These are phyloP conservation scores for Phodopus roborovskii DNA, from an alignment of 2,113 vertebrate genomes.

Conservation along the genomic window DNA sequence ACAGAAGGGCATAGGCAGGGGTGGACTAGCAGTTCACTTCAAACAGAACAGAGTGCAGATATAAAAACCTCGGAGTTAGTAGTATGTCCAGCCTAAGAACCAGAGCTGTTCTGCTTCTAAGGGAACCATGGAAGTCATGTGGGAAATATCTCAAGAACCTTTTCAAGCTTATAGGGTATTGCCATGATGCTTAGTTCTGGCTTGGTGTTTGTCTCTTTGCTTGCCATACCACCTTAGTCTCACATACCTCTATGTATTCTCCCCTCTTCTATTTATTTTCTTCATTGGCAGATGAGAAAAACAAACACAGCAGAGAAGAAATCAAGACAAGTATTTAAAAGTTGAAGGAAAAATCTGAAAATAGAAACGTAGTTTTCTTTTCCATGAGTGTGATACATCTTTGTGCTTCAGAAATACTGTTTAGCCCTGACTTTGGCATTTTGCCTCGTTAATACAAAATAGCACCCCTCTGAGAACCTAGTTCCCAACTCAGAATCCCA, in stretches of 20 bases:
- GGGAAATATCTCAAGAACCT: neutral
- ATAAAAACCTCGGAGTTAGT: neutral
- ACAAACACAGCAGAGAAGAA: neutral
- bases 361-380: slow-evolving; percentile 26
- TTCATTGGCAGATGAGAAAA: neutral
- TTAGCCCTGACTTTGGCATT: slow-evolving; percentile 30
- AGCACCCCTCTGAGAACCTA: neutral
- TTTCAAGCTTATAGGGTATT: neutral
- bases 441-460: slow-evolving; percentile 56
- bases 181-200: neutral
- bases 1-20: neutral
- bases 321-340: neutral
- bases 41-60: slow-evolving; percentile 16
- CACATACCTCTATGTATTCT: neutral
- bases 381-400: slow-evolving; percentile 41
- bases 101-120: neutral
- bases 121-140: neutral
- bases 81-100: neutral
- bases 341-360: slow-evolving; percentile 40
- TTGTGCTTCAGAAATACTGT: slow-evolving; percentile 50
- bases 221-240: neutral
- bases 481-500: slow-evolving; percentile 7
- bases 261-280: neutral
- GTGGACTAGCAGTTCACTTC: neutral
- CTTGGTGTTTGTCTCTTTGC: neutral